Percentiles rank a stretch among this genome's conserved stretches.
phyloP scores from a whole-genome alignment of 2,888 invertebrate genomes.

The Lasioglossum morio region DNA sequence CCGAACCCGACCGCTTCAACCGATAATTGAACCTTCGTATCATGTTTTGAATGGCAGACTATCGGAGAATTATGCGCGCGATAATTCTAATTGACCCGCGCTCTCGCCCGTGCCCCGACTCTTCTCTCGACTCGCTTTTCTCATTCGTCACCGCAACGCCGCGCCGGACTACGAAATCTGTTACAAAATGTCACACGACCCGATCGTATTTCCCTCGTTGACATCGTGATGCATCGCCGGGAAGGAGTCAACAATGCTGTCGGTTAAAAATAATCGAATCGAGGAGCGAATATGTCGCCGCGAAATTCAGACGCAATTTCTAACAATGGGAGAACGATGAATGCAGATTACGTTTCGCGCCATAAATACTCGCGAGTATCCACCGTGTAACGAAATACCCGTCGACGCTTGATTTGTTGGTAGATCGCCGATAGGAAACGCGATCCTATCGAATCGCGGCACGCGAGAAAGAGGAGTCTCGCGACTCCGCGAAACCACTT shows the following conservation, averaged over 20 bases:
- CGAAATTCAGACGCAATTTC: constrained; percentile 25
- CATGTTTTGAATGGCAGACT: neutral
- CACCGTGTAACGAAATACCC: constrained; percentile 53
- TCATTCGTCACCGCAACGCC: neutral
- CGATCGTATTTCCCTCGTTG: neutral
- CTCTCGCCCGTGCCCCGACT: neutral
- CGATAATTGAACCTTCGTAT: neutral
- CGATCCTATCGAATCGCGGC: constrained; percentile 35
- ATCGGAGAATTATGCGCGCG: neutral
- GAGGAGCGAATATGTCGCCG: constrained; percentile 20
- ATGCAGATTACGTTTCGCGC: constrained; percentile 28
- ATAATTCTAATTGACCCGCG: neutral
- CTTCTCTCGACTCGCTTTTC: neutral
- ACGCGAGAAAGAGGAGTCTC: constrained; percentile 4
- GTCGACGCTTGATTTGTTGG: constrained; percentile 51
- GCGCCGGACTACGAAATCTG: neutral
- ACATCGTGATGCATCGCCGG: neutral
- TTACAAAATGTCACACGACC: neutral
- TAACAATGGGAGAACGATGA: constrained; percentile 16
- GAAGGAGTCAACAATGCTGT: neutral
- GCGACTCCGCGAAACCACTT: constrained; percentile 37
- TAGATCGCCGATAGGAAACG: constrained; percentile 31
- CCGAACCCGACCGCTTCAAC: neutral
- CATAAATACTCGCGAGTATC: constrained; percentile 44
- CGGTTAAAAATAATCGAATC: neutral